Evolutionary conservation across 2,113 vertebrate genomes (phyloP).

Genomic region (Pelmatolapia mariae): DNA sequence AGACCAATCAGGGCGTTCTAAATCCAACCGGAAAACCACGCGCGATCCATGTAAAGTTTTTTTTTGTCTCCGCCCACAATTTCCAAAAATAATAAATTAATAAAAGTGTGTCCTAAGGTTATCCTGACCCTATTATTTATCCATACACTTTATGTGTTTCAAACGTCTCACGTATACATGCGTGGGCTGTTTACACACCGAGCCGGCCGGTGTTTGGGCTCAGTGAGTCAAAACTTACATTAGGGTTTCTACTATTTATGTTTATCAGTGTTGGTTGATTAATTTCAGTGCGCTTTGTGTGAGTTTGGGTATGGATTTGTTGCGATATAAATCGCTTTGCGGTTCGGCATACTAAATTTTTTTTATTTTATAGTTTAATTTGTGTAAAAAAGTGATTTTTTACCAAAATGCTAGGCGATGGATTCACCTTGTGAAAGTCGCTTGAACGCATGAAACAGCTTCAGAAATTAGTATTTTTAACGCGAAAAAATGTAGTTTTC

Average conservation of each 20-base stretch:
- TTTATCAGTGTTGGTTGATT: accelerated
- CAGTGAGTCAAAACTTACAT: neutral
- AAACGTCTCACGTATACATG: neutral
- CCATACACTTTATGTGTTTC: neutral
- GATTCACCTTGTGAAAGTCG: accelerated
- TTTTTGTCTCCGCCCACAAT: neutral
- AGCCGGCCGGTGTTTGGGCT: neutral
- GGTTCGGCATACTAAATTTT: neutral
- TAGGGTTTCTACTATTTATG: neutral
- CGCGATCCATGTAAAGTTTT: neutral
- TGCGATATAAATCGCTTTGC: accelerated
- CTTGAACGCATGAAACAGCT: neutral
- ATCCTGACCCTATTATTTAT: accelerated
- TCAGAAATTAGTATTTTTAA: neutral
- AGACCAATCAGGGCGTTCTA: neutral
- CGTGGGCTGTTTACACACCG: accelerated
- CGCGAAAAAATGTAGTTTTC: accelerated
- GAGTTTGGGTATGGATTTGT: accelerated
- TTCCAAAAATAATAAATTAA: neutral
- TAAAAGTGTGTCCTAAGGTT: neutral
- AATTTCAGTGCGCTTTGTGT: accelerated
- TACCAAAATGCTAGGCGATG: neutral
- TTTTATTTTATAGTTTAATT: neutral
- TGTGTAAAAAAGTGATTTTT: neutral
- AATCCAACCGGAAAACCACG: neutral